Evolutionary conservation across 2,888 invertebrate species (phyloP), one percentile per base, ranked within the genome.

Genomic region (Melolontha melolontha): DNA sequence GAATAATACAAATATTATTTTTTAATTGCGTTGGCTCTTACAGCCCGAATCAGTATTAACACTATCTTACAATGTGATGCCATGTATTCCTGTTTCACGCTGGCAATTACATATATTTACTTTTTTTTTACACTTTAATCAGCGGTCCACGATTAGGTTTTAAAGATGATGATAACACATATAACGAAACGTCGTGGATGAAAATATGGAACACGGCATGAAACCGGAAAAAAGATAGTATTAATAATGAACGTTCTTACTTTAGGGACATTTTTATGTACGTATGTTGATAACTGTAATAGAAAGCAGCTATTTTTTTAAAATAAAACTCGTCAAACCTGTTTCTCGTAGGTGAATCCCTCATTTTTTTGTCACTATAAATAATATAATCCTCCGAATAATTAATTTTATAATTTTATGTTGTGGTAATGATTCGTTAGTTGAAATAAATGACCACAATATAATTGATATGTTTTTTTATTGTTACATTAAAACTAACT

Each of bases 241-340:
- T 34, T 34, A 34, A 34, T 34, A 34, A 42, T 39, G 34, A 49
- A 62, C 47, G 29, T 47, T 47, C 47, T 47, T 10, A 47, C 47
- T 62, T 8, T 34, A 62, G 59, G 47, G 34, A 62, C 42, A 16
- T 62, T 57, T 57, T 62, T 62, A 34, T 34, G 34, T 34, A 34
- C 6, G 6, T 8, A 34, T 34, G 34, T 34, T 34, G 10, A 34
- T 34, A 65, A 54, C 52, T 65, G 52, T 65, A 65, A 65, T 67
- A 67, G 66, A 67, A 65, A 67, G 66, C 66, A 59, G 66, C 66
- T 67, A 67, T 67, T 67, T 67, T 66, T 67, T 67, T 67, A 67
- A 67, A 65, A 51, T 29, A 29, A 65, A 54, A 65, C 34, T 52
- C 54, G 64, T 65, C 47, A 54, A 59, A 59, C 59, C 47, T 57